Evolutionary conservation across 2,888 invertebrate genomes (phyloP).

Genomic region (Hetaerina titia): DNA sequence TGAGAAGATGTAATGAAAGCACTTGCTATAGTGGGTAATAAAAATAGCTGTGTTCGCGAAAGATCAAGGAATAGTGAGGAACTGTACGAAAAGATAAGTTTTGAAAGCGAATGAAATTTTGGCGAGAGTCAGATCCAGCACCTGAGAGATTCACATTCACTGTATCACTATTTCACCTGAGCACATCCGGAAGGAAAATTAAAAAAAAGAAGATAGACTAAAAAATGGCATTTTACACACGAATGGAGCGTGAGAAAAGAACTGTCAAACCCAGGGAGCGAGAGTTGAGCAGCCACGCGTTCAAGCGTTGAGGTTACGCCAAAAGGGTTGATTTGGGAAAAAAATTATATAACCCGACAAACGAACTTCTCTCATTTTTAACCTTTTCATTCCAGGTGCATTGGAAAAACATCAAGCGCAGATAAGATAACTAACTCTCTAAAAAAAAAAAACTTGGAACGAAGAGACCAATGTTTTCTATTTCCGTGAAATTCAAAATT

Average conservation of each 20-base stretch:
- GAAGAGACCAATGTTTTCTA: not conserved
- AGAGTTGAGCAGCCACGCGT: not conserved
- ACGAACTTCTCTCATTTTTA: not conserved
- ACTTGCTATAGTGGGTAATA: no score
- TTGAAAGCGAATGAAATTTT: no score
- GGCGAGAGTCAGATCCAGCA: no score
- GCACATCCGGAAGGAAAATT: no score
- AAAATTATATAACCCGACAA: not conserved
- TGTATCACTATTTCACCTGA: no score
- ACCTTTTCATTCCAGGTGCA: not conserved
- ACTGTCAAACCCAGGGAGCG: not conserved
- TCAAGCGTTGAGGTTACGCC: not conserved
- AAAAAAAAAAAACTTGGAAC: not conserved
- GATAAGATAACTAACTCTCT: not conserved
- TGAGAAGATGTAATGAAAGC: no score
- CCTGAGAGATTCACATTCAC: no score
- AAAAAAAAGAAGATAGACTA: not conserved
- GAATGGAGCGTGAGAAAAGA: not conserved
- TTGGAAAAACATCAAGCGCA: not conserved
- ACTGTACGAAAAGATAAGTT: no score
- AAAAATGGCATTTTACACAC: not conserved
- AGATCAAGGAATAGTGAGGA: no score
- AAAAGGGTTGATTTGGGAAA: not conserved
- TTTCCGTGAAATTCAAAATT: not conserved
- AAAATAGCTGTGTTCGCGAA: no score